Percentiles rank a stretch among this genome's conserved stretches.
phyloP scores from a whole-genome alignment of 2,888 invertebrate genomes.

The Balanococcus diminutus region DNA sequence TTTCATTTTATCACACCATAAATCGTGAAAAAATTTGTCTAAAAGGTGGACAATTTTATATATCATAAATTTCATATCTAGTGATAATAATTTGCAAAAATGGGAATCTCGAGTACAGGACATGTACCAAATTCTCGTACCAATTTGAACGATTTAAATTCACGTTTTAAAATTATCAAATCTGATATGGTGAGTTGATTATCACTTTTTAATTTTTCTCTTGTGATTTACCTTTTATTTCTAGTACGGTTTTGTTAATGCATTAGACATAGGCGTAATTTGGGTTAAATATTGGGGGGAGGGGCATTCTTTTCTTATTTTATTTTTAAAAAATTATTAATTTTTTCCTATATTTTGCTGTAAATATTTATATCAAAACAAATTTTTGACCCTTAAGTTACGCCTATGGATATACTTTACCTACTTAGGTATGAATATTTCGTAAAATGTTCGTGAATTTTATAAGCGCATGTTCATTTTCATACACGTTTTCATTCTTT shows the following conservation, averaged over 20 bases:
- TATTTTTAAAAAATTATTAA: too few species aligned
- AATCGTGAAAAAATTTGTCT: background rate
- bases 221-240: background rate
- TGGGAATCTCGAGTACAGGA: background rate
- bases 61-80: background rate
- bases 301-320: too few species aligned
- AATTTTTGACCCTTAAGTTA: too few species aligned
- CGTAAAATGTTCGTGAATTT: background rate
- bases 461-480: background rate
- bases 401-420: too few species aligned
- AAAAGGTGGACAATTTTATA: background rate
- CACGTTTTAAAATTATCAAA: background rate
- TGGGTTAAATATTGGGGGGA: too few species aligned
- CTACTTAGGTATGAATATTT: too few species aligned
- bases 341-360: too few species aligned
- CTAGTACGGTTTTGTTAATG: too few species aligned
- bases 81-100: background rate
- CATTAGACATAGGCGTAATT: too few species aligned
- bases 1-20: background rate
- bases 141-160: background rate
- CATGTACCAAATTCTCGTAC: background rate
- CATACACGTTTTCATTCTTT: background rate
- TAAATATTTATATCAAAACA: too few species aligned
- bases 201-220: background rate
- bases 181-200: conserved; percentile 16